Base-by-base conservation (phyloP, 2,888 invertebrate species). In the Protophormia terraenovae region DNA sequence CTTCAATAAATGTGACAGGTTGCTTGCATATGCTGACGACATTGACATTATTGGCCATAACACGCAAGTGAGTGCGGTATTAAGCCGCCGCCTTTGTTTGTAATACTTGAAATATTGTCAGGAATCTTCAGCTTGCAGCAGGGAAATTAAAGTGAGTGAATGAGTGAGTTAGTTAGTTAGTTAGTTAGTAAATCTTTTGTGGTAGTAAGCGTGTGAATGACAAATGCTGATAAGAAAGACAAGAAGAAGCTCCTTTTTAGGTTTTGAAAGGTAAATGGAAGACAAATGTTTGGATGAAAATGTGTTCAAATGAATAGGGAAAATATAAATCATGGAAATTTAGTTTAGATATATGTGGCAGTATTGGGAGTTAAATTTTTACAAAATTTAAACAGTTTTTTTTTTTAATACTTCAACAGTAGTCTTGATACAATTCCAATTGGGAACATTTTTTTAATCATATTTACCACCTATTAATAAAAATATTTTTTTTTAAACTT, bases 41-140 rank as follows among this genome's bases (percentile, higher is more conserved):
- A 73, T 58, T 66, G 80, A 73, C 80, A 73, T 67, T 80, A 73
- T 80, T 73, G 80, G 16, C 55, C 64, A 58, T 27, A 80, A 66
- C 73, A 73, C 66, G 73, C 80, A 80, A 73, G 50, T 62, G 69
- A 38, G 10, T 41, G 22, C 3, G 22, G 8, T 55, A 50, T 38
- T 55, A 73, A 73, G 55, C 66, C 24, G 66, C 47, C 55, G 66
- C 72, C 55, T 55, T 80, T 80, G 10, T 53, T 53, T n/a, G 14
- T 24, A 64, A 50, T 62, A 72, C 41, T 32, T 79, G 27, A 29
- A 50, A 69, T 29, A 38, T 62, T 60, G 69, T 71, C 78, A 62
- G 50, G 35, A 50, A 78, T 79, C 41, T 69, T 62, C 45, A 67
- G 16, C 38, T 62, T n/a, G 41, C n/a, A 79, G 32, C 64, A 55